Conservation (phyloP, 1,140 invertebrate genomes). For the Dysdera silvatica region DNA sequence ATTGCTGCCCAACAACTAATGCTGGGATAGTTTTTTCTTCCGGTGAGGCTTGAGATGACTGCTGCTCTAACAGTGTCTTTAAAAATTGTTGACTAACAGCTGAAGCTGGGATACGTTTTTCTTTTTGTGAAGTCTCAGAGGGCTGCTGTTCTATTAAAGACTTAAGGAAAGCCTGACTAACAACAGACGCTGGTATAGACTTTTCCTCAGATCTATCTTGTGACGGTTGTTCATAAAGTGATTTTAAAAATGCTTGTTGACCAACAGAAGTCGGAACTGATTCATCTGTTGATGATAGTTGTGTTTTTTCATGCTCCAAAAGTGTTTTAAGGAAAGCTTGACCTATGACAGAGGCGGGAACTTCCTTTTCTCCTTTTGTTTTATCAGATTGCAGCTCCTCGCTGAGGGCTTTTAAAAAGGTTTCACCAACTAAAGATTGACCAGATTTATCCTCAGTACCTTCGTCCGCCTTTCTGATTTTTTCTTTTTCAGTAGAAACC, state of each 20-base stretch:
- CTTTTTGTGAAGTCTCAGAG: not conserved
- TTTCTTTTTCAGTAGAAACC: not conserved
- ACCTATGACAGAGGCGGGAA: constrained; percentile 3
- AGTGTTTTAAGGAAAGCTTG: constrained; percentile 24
- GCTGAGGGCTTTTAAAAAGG: constrained; percentile 4
- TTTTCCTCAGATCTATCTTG: not conserved
- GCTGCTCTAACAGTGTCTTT: constrained; percentile 3
- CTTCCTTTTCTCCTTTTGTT: not conserved
- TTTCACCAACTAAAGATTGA: constrained; percentile 5
- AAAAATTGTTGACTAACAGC: not conserved
- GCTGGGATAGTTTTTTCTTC: constrained; percentile 7
- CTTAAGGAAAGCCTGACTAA: constrained; percentile 14
- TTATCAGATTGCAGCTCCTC: constrained; percentile 20
- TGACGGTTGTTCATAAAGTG: not conserved
- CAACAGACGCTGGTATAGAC: constrained; percentile 12
- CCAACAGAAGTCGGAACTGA: no score
- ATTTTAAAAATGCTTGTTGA: constrained; percentile 9
- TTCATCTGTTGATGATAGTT: no score
- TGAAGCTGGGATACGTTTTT: not conserved
- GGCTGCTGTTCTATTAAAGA: not conserved
- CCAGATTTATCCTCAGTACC: not conserved
- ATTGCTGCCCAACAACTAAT: constrained; percentile 7
- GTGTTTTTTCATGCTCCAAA: no score
- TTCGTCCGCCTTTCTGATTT: not conserved
- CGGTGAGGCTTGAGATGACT: not conserved